Evolutionary conservation across 1,140 invertebrate genomes (phyloP), one percentile per base, ranked within the genome.

Genomic region (Hycleus cichorii): DNA sequence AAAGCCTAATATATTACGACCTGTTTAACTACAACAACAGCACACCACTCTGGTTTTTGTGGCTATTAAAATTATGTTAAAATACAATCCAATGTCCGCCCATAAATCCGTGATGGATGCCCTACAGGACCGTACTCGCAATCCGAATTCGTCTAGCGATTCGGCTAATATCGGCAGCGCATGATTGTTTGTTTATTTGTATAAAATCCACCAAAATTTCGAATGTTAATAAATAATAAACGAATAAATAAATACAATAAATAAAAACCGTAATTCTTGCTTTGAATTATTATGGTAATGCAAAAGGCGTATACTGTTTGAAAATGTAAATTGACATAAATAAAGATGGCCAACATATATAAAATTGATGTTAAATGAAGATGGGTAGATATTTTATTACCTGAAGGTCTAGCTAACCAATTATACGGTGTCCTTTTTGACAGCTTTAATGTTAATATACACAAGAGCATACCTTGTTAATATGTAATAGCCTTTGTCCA

Each of bases 211-310:
- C 18, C 18, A 18, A 18, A 18, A 18, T 18, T 18, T 18, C 18
- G 18, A 18, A 1, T 1, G 18, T 18, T 18, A 18, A 18, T 18
- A 18, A 18, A 18, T 18, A 18, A 18, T 18, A 18, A 18, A 12
- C 12, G 12, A 18, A 18, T 18, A 6, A n/a, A n/a, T 42, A 42
- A 8, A 42, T 7, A 42, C 4, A 42, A 10, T 42, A 42, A 42
- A 42, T 4, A 42, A 42, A 42, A 42, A 5, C 4, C 3, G 3
- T 42, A 64, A 64, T 63, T 63, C 61, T 59, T 71, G 68, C 68
- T 69, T 70, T 70, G 67, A 71, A 71, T 71, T 71, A 71, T 71
- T 71, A 70, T 70, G 69, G 67, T 71, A 71, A 70, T 71, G 68
- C 64, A 59, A 65, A 69, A 71, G 69, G 69, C 69, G 68, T 69